Percentiles rank a stretch among this genome's conserved stretches.
phyloP scores from a whole-genome alignment of 2,797 vertebrate genomes.

The Rhincodon typus region DNA sequence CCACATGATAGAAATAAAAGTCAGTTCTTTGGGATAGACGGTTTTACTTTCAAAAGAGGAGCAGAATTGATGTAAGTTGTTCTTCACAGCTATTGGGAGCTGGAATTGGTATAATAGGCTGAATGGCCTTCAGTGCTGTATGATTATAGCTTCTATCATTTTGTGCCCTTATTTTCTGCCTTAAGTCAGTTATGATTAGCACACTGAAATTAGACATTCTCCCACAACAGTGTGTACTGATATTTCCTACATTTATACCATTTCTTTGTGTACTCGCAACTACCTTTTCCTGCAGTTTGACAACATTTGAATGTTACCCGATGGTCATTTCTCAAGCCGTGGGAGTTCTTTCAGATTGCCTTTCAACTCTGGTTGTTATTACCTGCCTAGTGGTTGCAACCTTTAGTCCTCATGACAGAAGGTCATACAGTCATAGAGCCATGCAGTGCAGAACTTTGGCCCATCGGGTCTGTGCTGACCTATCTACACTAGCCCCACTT shows the following conservation, averaged over 20 bases:
- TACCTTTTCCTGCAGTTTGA: neutral
- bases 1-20: neutral
- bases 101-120: neutral
- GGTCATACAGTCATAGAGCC: neutral
- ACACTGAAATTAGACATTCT: neutral
- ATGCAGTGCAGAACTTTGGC: too few species aligned
- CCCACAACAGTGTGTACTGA: neutral
- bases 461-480: too few species aligned
- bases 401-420: too few species aligned
- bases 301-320: neutral
- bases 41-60: neutral
- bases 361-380: neutral
- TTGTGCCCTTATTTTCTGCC: neutral
- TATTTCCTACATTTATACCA: neutral
- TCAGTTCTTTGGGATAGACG: neutral
- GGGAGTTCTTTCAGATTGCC: neutral
- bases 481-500: too few species aligned
- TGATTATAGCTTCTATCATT: neutral
- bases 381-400: too few species aligned
- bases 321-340: neutral
- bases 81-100: neutral
- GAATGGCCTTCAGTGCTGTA: neutral
- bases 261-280: neutral
- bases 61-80: neutral
- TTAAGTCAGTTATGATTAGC: neutral